These are phyloP conservation scores for Oxyteleia sp. DNA, from an alignment of 2,888 invertebrate genomes.

Conservation along the genomic window DNA sequence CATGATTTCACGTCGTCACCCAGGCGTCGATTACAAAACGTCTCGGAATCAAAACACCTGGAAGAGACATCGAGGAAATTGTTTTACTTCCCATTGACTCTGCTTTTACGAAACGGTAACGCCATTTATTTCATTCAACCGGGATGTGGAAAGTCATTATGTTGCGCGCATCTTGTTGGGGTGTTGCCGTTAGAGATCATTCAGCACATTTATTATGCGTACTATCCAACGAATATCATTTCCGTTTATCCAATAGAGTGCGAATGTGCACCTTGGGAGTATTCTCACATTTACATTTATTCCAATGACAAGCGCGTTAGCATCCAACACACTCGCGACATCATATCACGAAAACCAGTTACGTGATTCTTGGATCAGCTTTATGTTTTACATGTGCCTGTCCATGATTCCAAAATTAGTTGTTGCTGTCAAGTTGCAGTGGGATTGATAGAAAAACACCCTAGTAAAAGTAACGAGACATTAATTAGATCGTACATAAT, in stretches of 20 bases:
- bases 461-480: no score
- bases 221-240: slow-evolving; percentile 23
- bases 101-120: neutral
- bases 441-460: neutral
- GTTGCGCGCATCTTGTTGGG: neutral
- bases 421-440: neutral
- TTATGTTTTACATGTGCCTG: neutral
- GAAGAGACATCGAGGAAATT: slow-evolving; percentile 22
- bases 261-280: slow-evolving; percentile 37
- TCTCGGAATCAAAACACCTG: slow-evolving; percentile 1
- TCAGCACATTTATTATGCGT: slow-evolving; percentile 5
- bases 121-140: neutral
- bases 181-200: slow-evolving; percentile 3
- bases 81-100: slow-evolving; percentile 34
- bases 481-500: no score
- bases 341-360: neutral
- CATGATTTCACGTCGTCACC: slow-evolving; percentile 9
- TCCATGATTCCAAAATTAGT: slow-evolving; percentile 8
- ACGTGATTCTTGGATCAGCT: neutral
- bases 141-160: neutral
- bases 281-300: slow-evolving; percentile 6
- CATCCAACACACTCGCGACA: neutral
- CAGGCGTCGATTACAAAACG: neutral
- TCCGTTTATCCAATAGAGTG: slow-evolving; percentile 41
- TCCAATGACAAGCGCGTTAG: neutral